Base-by-base conservation (phyloP, 2,797 vertebrate genomes). In the Leuciscus waleckii region DNA sequence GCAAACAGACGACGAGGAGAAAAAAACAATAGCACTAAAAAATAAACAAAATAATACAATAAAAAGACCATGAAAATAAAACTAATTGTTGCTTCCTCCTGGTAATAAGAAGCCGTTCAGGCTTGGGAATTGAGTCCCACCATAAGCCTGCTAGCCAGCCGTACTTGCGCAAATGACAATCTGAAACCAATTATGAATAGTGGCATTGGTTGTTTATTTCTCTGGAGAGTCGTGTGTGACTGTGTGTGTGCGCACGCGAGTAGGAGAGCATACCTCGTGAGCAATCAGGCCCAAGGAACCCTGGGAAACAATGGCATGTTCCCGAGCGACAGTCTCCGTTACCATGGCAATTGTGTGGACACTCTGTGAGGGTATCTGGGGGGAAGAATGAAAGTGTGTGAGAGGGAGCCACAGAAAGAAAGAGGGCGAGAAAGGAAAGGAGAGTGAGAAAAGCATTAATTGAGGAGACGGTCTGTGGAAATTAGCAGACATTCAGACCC, bases 281-380 rank as follows among this genome's bases (percentile, higher is more conserved):
- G 95, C 98, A 99, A 94, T 99, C 98, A 0, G 97, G 98, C 82
- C 98, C 98, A 88, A 99, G 95, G 93, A 99, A 99, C 80, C 98
- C 98, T 21, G 98, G 96, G 92, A 99, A 99, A 96, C 98, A 99
- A 93, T 98, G 98, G 91, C 98, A 99, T 76, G 97, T 96, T 95
- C 98, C 98, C 87, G 98, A 99, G 91, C 99, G 97, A 88, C 98
- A 99, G 90, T 99, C 98, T 80, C 98, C 98, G 86, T 99, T 99
- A 91, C 98, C 98, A 95, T 99, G 98, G 93, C 98, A 99, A 94
- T 99, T 99, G 90, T 98, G 96, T 89, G 98, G 97, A 92, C 98
- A 99, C 94, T 99, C 98, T 92, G 98, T 97, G 89, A 98, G 96
- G 16, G 98, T 99, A 89, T 99, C 98, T 99, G 82, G 81, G 58